These are phyloP conservation scores for Propithecus perrieri DNA, from an alignment of 2,797 vertebrate species.

Conservation along the genomic window DNA sequence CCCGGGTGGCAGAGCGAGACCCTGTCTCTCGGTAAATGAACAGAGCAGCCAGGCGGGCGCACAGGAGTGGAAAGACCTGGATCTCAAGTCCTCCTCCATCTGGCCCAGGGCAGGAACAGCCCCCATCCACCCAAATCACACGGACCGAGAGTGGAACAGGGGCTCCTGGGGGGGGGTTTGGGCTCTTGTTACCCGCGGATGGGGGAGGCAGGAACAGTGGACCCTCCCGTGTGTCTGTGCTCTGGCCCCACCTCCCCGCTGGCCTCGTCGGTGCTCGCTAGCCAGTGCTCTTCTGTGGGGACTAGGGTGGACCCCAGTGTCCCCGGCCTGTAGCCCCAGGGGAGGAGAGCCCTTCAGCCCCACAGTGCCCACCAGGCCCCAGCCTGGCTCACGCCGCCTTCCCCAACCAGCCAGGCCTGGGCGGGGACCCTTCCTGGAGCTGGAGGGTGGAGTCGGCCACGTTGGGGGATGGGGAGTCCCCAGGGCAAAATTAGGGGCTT, in stretches of 20 bases:
- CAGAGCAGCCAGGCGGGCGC: neutral
- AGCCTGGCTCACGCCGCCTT: neutral
- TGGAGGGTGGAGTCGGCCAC: rapidly evolving
- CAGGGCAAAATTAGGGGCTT: neutral
- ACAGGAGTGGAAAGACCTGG: neutral
- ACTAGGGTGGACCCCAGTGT: neutral
- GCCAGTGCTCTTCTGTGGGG: neutral
- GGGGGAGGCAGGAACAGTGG: neutral
- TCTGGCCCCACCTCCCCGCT: neutral
- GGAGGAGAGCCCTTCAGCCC: no score
- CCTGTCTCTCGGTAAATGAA: neutral
- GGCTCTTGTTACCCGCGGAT: neutral
- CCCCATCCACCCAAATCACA: rapidly evolving
- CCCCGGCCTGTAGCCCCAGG: no score
- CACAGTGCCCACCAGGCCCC: neutral
- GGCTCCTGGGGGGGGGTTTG: neutral
- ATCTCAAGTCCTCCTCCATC: neutral
- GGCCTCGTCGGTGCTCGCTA: neutral
- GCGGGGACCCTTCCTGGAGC: neutral
- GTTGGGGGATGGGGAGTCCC: no score
- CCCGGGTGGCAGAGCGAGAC: neutral
- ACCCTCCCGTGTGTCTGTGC: rapidly evolving
- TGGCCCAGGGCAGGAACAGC: neutral
- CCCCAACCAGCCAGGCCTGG: neutral
- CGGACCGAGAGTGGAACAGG: no score